Conservation (phyloP, 2,113 vertebrate species). For the Calyptommatus sinebrachiatus region DNA sequence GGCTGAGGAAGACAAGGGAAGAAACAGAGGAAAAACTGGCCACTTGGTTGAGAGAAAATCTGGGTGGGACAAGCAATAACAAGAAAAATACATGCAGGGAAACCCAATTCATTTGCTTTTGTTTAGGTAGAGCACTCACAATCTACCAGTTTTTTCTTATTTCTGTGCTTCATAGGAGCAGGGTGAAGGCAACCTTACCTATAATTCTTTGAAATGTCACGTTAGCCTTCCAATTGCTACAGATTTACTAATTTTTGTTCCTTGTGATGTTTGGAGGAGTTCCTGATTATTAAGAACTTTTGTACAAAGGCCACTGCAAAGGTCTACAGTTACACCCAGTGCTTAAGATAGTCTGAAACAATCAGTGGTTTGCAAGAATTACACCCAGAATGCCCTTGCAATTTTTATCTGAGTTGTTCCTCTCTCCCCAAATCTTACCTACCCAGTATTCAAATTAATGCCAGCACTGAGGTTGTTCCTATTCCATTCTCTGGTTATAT, state of each 20-base stretch:
- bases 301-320: too few species aligned
- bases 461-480: too few species aligned
- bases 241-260: background rate
- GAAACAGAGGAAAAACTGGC: background rate
- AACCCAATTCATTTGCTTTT: background rate
- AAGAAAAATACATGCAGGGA: background rate
- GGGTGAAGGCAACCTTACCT: background rate
- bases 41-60: background rate
- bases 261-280: background rate
- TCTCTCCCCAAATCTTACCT: too few species aligned
- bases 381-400: too few species aligned
- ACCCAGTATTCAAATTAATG: too few species aligned
- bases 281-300: background rate
- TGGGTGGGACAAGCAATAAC: background rate
- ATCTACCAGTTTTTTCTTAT: background rate
- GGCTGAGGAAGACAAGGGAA: background rate
- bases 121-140: background rate
- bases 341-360: too few species aligned
- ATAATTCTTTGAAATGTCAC: background rate
- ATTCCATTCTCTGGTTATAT: too few species aligned
- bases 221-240: background rate
- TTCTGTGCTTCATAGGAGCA: background rate
- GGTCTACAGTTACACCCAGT: too few species aligned
- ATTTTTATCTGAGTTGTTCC: too few species aligned
- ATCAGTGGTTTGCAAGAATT: too few species aligned